Base-by-base conservation (phyloP, 2,113 vertebrate species). In the Thunnus maccoyii region DNA sequence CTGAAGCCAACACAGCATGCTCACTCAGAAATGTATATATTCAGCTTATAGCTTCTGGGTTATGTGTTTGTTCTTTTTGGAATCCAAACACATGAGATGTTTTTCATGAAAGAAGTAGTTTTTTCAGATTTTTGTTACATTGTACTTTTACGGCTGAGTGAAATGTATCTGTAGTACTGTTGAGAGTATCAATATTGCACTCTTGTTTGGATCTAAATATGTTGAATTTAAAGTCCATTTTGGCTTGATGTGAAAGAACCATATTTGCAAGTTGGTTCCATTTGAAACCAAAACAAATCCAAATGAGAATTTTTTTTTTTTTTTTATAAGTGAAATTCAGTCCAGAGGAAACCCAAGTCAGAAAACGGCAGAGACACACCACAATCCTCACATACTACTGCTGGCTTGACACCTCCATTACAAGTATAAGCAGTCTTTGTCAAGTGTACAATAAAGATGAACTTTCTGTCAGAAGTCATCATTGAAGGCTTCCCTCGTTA, bases 391-490 rank as follows among this genome's bases (percentile, higher is more conserved):
- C 66, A 64, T 51, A 44, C 25, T 48, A 25, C 68, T n/a, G 18
- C 41, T 76, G 57, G 54, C 76, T 27, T 55, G 72, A 74, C 78
- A 85, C 55, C 46, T 86, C 46, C 27, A 67, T 86, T 66, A 83
- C 68, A 81, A 67, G 50, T 85, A 80, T 64, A 79, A 79, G 46
- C 67, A 73, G 27, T 68, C 71, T 85, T 66, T 88, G 55, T 88
- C 67, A 77, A 77, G 83, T 80, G 77, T 54, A 72, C 72, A 85
- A 86, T 83, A 87, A 78, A 90, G 73, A 72, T 74, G 52, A 86
- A 77, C 76, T 73, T 78, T 76, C 52, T 17, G 3, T 78, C 81
- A 70, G 54, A 72, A 50, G 62, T 56, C 72, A 71, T 51, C 51
- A 83, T 46, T 76, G 78, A 85, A 83, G 78, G 32, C 61, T 65